Percentiles rank a stretch among this genome's conserved stretches.
Evolutionary conservation across 2,888 invertebrate species (phyloP).

Genomic region (Litoditis marina): DNA sequence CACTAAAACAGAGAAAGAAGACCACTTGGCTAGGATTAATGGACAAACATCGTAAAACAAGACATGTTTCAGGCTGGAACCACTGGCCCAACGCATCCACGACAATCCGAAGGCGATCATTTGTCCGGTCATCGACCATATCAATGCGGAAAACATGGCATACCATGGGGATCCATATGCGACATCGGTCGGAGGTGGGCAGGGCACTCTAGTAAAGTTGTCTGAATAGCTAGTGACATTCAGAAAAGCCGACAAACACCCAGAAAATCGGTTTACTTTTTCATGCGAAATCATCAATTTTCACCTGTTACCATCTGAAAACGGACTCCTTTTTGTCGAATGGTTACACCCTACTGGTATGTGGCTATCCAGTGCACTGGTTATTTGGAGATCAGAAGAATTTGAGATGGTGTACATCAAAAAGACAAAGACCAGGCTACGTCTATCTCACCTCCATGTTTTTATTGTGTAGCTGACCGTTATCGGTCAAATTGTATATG

Average conservation of each 20-base stretch:
- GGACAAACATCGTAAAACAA: not conserved
- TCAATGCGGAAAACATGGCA: slow-evolving; percentile 77
- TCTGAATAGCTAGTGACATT: not conserved
- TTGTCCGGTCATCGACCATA: slow-evolving; percentile 91
- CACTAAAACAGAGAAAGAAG: not conserved
- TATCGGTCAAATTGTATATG: no score
- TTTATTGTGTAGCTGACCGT: no score
- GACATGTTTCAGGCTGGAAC: slow-evolving; percentile 73
- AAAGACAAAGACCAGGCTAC: no score
- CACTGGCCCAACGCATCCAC: slow-evolving; percentile 80
- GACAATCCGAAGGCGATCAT: slow-evolving; percentile 77
- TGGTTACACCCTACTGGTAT: not conserved
- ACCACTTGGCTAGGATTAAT: not conserved
- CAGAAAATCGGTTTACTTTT: no score
- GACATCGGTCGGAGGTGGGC: slow-evolving; percentile 30
- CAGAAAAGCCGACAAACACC: not conserved
- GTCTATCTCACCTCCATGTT: no score
- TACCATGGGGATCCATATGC: slow-evolving; percentile 65
- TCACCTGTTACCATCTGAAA: no score
- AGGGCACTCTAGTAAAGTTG: not conserved
- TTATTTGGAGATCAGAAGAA: no score
- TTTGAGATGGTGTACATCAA: no score
- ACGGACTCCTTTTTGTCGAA: no score
- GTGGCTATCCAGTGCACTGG: no score
- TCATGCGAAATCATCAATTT: no score